A percentile compares a stretch with the other conserved stretches of the same genome.
Conservation (phyloP, 2,797 vertebrate genomes). For the Cyclura pinguis region DNA sequence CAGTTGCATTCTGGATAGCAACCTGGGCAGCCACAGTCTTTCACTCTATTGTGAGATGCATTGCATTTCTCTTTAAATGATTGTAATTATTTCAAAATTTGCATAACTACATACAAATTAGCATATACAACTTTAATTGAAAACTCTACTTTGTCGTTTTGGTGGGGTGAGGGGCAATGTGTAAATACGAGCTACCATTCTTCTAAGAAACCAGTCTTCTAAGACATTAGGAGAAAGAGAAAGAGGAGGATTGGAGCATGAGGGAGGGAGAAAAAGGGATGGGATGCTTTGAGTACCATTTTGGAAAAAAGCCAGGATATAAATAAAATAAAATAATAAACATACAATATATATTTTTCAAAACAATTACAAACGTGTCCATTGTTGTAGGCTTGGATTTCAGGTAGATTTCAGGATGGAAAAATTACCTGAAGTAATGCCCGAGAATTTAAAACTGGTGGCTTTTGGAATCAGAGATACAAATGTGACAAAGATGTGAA, state of each 20-base stretch:
- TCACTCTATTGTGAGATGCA: no score
- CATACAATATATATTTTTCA: no score
- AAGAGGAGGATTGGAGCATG: no score
- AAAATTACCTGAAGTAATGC: not conserved
- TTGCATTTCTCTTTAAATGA: no score
- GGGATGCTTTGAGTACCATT: not conserved
- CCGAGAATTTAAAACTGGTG: slow-evolving; percentile 2
- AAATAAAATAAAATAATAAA: no score
- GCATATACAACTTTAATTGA: not conserved
- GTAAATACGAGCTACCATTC: not conserved
- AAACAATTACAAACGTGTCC: not conserved
- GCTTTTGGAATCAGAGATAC: fast-evolving
- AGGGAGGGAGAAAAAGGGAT: no score
- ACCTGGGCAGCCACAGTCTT: not conserved
- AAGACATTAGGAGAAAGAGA: no score
- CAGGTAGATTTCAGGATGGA: not conserved
- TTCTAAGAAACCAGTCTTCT: not conserved
- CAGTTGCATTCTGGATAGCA: not conserved
- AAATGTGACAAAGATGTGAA: not conserved
- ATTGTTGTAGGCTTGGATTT: not conserved
- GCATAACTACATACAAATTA: not conserved
- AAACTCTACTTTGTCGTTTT: not conserved
- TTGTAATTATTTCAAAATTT: not conserved
- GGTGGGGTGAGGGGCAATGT: not conserved
- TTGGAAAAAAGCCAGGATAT: not conserved